Base-by-base conservation (phyloP, 1,140 invertebrate species). In the Dolichoris vasculosae region DNA sequence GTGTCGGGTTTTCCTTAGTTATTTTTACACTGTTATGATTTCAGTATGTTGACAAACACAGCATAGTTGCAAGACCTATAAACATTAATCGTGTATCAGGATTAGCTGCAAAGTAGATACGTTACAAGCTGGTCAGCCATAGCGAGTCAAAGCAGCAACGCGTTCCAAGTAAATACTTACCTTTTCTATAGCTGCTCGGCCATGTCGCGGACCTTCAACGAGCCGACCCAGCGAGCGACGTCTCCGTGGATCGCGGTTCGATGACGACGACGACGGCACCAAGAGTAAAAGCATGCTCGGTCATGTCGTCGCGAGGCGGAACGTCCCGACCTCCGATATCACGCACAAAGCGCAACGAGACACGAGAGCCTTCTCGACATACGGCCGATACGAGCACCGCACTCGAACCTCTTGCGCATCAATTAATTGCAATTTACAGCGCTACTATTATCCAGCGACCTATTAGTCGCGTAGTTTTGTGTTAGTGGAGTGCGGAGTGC, bases 1-100 rank as follows among this genome's bases (percentile, higher is more conserved):
- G 35, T 35, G 20, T 76, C 7, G 35, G n/a, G 32, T 43, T 17
- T 51, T 30, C 20, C 17, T n/a, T 51, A 46, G 3, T 30, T 51
- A 51, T 76, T n/a, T 51, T n/a, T 32, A 38, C n/a, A 51, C 26
- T 51, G 23, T 59, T 55, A 73, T 55, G 17, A 0, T 55, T 35
- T 78, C 30, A 59, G 20, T 59, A 59, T 78, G 76, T 78, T 78
- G 76, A 78, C 35, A 55, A 63, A 63, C 32, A 63, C 7, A 63
- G 4, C 46, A 76, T 32, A 76, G 3, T 46, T n/a, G 46, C 13
- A 73, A 51, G 2, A 76, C 55, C 82, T 83, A 48, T 76, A 83
- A 83, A 76, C 51, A 83, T 59, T 59, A 76, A 71, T 76, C 48
- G 46, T 64, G n/a, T 73, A 63, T 78, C n/a, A 59, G 15, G 4